Conservation (phyloP, 2,797 vertebrate genomes). For the Micropoecilia bifurca region DNA sequence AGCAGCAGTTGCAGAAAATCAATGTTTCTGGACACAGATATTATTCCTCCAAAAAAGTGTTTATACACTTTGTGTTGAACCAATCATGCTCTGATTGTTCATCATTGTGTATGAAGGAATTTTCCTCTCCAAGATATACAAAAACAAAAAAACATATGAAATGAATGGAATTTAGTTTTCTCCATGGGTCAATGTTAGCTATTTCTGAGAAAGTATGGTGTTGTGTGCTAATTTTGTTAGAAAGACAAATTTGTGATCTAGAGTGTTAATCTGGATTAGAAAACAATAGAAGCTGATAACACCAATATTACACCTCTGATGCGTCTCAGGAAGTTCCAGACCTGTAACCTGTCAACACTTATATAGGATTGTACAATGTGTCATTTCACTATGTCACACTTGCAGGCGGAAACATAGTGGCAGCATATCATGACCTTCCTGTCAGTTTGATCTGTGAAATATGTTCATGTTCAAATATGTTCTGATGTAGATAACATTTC, state of each 20-base stretch:
- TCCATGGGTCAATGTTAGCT: not conserved
- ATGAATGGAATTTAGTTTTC: not conserved
- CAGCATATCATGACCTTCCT: not conserved
- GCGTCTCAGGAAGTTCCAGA: not conserved
- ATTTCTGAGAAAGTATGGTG: not conserved
- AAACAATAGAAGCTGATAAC: not conserved
- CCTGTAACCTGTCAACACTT: not conserved
- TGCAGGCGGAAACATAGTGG: not conserved
- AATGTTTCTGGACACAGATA: no score
- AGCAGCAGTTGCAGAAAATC: not conserved
- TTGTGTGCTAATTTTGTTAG: not conserved
- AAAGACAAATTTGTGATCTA: not conserved
- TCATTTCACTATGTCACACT: not conserved
- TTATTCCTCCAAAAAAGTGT: no score
- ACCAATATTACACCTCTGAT: not conserved
- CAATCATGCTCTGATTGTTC: constrained; percentile 42
- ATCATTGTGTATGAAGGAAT: constrained; percentile 22
- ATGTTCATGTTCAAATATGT: no score
- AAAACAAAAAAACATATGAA: not conserved
- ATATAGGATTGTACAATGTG: not conserved
- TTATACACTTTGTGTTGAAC: no score
- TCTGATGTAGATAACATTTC: no score
- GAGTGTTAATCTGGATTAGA: not conserved
- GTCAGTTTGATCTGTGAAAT: not conserved
- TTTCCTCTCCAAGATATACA: constrained; percentile 52